Evolutionary conservation across 1,140 invertebrate species (phyloP).

Genomic region (Drosophila teissieri): DNA sequence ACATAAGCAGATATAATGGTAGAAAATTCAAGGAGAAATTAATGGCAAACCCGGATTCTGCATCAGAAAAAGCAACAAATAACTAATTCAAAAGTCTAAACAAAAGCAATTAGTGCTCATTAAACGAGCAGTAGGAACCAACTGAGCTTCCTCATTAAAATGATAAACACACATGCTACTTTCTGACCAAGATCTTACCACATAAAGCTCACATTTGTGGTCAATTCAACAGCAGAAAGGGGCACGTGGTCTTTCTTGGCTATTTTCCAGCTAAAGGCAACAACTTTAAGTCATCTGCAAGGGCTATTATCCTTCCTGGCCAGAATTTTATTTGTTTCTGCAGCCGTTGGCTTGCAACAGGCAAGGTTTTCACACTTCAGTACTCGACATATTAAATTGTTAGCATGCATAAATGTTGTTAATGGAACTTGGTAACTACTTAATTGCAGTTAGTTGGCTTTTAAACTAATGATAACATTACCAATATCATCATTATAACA

Average conservation of each 20-base stretch:
- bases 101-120: background rate
- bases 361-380: slow-evolving; percentile 59
- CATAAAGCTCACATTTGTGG: slow-evolving; percentile 61
- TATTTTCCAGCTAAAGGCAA: slow-evolving; percentile 59
- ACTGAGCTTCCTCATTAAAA: slow-evolving; percentile 45
- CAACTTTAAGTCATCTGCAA: slow-evolving; percentile 58
- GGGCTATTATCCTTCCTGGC: slow-evolving; percentile 46
- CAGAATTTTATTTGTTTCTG: slow-evolving; percentile 5
- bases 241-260: slow-evolving; percentile 38
- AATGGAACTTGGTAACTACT: background rate
- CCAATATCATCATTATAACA: background rate
- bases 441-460: no score
- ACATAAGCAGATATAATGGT: background rate
- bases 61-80: no score
- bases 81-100: background rate
- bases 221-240: slow-evolving; percentile 35
- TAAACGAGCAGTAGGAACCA: background rate
- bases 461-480: no score
- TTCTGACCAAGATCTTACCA: slow-evolving; percentile 53
- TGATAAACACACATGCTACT: slow-evolving; percentile 62
- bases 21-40: background rate
- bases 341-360: slow-evolving; percentile 23
- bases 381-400: slow-evolving; percentile 72
- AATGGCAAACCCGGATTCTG: no score
- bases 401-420: slow-evolving; percentile 73